phyloP scores from a whole-genome alignment of 2,888 invertebrate species.

The Steinernema hermaphroditum region DNA sequence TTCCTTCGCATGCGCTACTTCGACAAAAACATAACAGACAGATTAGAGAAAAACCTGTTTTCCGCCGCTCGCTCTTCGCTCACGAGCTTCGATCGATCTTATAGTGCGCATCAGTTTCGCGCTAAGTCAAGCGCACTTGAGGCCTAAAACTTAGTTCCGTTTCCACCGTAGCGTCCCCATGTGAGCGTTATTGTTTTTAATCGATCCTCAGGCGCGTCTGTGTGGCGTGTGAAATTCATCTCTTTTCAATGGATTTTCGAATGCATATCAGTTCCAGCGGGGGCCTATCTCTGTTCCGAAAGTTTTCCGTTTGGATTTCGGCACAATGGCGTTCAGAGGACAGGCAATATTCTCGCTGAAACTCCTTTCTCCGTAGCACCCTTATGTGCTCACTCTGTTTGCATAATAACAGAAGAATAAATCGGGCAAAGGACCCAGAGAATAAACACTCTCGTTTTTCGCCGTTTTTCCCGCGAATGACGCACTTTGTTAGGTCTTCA shows the following conservation, averaged over 20 bases:
- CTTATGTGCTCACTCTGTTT: conserved; percentile 26
- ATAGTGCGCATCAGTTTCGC: conserved; percentile 20
- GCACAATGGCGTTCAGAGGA: not conserved
- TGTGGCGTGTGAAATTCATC: too few species aligned
- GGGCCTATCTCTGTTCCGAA: not conserved
- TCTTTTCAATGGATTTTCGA: too few species aligned
- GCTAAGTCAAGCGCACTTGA: conserved; percentile 6
- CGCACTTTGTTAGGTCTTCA: too few species aligned
- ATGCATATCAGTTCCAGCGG: too few species aligned
- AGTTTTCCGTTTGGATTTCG: conserved; percentile 19
- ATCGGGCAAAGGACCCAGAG: conserved; percentile 9
- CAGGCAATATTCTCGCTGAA: not conserved
- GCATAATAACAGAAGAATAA: conserved; percentile 25
- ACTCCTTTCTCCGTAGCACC: conserved; percentile 4
- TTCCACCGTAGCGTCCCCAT: too few species aligned
- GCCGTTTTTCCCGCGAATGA: too few species aligned
- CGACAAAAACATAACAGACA: conserved; percentile 29
- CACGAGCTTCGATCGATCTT: conserved; percentile 22
- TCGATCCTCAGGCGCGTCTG: too few species aligned
- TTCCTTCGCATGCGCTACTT: conserved; percentile 3
- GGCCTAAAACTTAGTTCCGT: not conserved
- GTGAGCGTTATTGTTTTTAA: too few species aligned
- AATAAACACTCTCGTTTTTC: conserved; percentile 16
- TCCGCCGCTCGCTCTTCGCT: conserved; percentile 6
- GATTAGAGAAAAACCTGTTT: conserved; percentile 27